Evolutionary conservation across 2,888 invertebrate species (phyloP).

Genomic region (Odontomyia ornata): DNA sequence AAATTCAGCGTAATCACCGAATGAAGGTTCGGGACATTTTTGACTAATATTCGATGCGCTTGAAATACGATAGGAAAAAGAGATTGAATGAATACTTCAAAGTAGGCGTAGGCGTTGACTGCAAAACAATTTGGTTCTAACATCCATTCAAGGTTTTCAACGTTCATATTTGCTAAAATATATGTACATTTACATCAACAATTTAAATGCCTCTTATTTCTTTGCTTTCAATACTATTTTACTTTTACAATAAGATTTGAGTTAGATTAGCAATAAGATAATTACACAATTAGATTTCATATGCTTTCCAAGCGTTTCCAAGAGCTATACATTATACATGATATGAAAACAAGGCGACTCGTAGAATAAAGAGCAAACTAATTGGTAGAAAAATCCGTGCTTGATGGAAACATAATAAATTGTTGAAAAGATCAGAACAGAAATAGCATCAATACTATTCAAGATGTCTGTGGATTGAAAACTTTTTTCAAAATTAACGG

Average conservation of each 20-base stretch:
- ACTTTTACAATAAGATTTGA: conserved; percentile 14
- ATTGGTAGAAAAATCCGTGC: conserved; percentile 19
- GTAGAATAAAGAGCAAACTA: background rate
- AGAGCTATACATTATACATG: conserved; percentile 35
- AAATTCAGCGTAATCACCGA: background rate
- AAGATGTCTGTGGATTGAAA: too few species aligned
- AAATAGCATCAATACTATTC: background rate
- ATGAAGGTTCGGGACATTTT: background rate
- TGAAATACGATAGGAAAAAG: too few species aligned
- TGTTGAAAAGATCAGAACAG: background rate
- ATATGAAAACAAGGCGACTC: conserved; percentile 38
- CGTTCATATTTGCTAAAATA: conserved; percentile 38
- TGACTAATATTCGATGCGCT: too few species aligned
- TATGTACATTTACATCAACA: conserved; percentile 44
- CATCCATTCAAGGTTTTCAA: conserved; percentile 33
- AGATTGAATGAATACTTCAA: too few species aligned
- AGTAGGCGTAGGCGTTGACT: conserved; percentile 32
- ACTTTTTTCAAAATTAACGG: conserved; percentile 1
- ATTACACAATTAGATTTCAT: conserved; percentile 38
- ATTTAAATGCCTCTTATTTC: conserved; percentile 45
- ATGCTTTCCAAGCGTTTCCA: conserved; percentile 32
- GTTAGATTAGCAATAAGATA: conserved; percentile 35
- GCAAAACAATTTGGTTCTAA: conserved; percentile 41
- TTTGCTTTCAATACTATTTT: conserved; percentile 39
- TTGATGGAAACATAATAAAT: background rate